Evolutionary conservation across 1,140 invertebrate genomes (phyloP).

Genomic region (Trichoplusia ni): DNA sequence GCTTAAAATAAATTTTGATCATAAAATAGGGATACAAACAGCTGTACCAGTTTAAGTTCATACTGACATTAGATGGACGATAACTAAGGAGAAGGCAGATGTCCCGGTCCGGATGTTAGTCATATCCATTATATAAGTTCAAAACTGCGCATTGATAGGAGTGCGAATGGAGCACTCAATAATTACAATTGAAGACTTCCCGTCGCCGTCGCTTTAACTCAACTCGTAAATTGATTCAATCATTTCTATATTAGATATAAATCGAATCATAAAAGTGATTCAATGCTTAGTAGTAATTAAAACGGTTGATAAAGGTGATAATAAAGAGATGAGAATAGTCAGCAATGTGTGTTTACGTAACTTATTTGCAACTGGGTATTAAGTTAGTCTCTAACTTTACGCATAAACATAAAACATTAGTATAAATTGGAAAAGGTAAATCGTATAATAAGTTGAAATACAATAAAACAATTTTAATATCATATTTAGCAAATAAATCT

Average conservation of each 20-base stretch:
- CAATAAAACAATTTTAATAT: too few relatives aligned
- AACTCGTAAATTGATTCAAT: conserved; percentile 56
- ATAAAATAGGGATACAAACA: too few relatives aligned
- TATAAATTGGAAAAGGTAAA: too few relatives aligned
- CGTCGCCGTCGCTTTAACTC: conserved; percentile 50
- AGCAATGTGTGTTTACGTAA: too few relatives aligned
- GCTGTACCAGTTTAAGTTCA: neutral
- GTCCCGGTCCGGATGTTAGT: conserved; percentile 76
- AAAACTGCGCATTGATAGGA: conserved; percentile 44
- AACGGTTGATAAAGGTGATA: too few relatives aligned
- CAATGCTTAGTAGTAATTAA: neutral
- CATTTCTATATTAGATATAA: conserved; percentile 24
- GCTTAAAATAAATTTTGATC: neutral
- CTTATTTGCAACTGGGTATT: too few relatives aligned
- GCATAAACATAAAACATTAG: too few relatives aligned
- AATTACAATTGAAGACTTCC: conserved; percentile 77
- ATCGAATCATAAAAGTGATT: neutral
- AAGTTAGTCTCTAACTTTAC: too few relatives aligned
- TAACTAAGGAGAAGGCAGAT: conserved; percentile 36
- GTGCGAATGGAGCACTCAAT: conserved; percentile 62
- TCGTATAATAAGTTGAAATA: too few relatives aligned
- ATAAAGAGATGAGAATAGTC: too few relatives aligned
- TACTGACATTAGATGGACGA: conserved; percentile 11
- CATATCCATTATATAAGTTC: conserved; percentile 54
- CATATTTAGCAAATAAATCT: too few relatives aligned